Percentiles rank a stretch among this genome's conserved stretches.
Conservation (phyloP, 2,113 vertebrate genomes). For the Mastomys coucha region DNA sequence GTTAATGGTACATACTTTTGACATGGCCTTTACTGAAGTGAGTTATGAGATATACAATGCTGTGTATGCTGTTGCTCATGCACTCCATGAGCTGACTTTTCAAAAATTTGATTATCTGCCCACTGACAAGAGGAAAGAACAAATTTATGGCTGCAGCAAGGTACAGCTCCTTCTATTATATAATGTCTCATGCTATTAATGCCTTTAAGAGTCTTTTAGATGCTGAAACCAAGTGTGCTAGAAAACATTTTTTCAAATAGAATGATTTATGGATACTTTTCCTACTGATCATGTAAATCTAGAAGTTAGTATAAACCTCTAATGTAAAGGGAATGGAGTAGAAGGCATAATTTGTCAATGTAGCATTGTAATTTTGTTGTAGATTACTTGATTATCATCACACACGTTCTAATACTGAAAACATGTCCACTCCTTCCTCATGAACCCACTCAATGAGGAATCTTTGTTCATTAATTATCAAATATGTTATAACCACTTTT, state of each 20-base stretch:
- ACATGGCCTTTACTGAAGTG: too few relatives aligned
- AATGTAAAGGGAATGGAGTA: not conserved
- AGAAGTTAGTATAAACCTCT: not conserved
- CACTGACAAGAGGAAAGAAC: accelerated
- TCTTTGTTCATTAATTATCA: not conserved
- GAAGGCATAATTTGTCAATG: not conserved
- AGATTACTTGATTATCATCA: not conserved
- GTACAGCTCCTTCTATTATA: not conserved
- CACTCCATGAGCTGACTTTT: not conserved
- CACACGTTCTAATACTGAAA: not conserved
- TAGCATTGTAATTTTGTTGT: not conserved
- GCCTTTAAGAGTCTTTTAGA: not conserved
- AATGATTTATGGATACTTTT: too few relatives aligned
- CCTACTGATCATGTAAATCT: too few relatives aligned
- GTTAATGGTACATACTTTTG: too few relatives aligned
- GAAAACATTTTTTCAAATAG: too few relatives aligned
- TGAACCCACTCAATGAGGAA: not conserved
- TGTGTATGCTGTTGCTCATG: not conserved
- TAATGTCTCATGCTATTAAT: not conserved
- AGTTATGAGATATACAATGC: not conserved
- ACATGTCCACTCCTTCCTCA: not conserved
- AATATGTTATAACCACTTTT: not conserved
- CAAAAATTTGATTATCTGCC: not conserved
- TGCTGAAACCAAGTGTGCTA: too few relatives aligned
- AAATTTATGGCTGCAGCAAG: not conserved